phyloP scores from a whole-genome alignment of 2,797 vertebrate species.

The Aplochiton taeniatus region DNA sequence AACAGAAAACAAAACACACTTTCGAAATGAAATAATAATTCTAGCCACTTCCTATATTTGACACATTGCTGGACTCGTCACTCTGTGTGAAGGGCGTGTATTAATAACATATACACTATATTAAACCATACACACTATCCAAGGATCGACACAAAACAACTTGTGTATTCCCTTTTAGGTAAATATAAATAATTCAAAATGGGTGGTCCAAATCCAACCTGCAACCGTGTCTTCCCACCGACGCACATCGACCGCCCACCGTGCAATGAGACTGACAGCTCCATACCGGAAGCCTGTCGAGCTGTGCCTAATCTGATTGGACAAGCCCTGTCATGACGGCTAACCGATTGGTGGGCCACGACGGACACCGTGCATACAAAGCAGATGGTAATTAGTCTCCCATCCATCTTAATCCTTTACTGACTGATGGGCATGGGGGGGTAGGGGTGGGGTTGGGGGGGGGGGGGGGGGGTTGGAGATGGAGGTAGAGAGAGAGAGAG shows the following conservation, averaged over 20 bases:
- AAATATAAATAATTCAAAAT: too few relatives aligned
- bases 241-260: slow-evolving; percentile 15
- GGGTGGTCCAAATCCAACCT: too few relatives aligned
- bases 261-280: slow-evolving; percentile 57
- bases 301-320: slow-evolving; percentile 67
- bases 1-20: too few relatives aligned
- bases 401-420: slow-evolving; percentile 66
- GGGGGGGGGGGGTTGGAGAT: background rate
- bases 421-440: slow-evolving; percentile 16
- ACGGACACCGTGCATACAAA: slow-evolving; percentile 58
- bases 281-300: slow-evolving; percentile 63
- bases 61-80: too few relatives aligned
- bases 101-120: too few relatives aligned
- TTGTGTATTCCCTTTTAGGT: too few relatives aligned
- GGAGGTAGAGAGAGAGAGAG: background rate
- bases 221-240: too few relatives aligned
- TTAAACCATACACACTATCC: too few relatives aligned
- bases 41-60: too few relatives aligned
- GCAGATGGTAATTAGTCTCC: slow-evolving; percentile 72
- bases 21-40: too few relatives aligned
- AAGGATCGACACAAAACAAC: too few relatives aligned
- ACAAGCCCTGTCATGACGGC: slow-evolving; percentile 69
- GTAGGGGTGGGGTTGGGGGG: slow-evolving; percentile 3
- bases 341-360: slow-evolving; percentile 65
- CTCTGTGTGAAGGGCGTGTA: too few relatives aligned